Percentiles rank a stretch among this genome's conserved stretches.
phyloP scores from a whole-genome alignment of 2,113 vertebrate genomes.

The Romanogobio albipinnatus region DNA sequence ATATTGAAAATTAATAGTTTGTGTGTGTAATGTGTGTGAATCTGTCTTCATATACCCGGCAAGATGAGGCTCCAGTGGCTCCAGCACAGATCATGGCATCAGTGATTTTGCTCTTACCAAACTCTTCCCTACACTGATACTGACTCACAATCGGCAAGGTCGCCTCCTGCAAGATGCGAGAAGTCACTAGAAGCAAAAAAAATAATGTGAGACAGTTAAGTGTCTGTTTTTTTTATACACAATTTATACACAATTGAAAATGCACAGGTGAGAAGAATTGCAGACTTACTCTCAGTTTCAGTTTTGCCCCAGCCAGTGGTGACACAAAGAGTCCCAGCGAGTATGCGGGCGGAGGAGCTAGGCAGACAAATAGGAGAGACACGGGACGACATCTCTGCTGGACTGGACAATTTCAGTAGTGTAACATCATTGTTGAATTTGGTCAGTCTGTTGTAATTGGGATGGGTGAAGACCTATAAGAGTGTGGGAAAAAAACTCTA shows the following conservation, averaged over 20 bases:
- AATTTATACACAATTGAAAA: background rate
- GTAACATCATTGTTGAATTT: constrained; percentile 82
- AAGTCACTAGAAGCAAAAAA: constrained; percentile 64
- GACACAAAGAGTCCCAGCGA: constrained; percentile 73
- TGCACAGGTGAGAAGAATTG: background rate
- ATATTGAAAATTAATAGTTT: background rate
- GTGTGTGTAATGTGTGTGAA: background rate
- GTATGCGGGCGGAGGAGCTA: constrained; percentile 67
- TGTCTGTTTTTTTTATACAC: background rate
- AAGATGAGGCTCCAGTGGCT: constrained; percentile 78
- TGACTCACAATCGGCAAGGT: constrained; percentile 77
- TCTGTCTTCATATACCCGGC: constrained; percentile 70
- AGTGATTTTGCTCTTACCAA: constrained; percentile 74
- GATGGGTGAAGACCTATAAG: constrained; percentile 79
- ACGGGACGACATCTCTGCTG: constrained; percentile 66
- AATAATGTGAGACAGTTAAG: background rate
- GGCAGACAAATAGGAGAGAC: constrained; percentile 82
- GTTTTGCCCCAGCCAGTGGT: constrained; percentile 85
- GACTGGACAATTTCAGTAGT: constrained; percentile 81
- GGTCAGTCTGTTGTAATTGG: constrained; percentile 76
- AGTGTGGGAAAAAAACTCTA: background rate
- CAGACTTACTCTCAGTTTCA: constrained; percentile 67
- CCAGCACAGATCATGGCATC: constrained; percentile 84
- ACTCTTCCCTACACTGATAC: constrained; percentile 75
- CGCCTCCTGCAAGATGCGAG: constrained; percentile 76